phyloP scores from a whole-genome alignment of 2,113 vertebrate genomes.

The Rafetus swinhoei region DNA sequence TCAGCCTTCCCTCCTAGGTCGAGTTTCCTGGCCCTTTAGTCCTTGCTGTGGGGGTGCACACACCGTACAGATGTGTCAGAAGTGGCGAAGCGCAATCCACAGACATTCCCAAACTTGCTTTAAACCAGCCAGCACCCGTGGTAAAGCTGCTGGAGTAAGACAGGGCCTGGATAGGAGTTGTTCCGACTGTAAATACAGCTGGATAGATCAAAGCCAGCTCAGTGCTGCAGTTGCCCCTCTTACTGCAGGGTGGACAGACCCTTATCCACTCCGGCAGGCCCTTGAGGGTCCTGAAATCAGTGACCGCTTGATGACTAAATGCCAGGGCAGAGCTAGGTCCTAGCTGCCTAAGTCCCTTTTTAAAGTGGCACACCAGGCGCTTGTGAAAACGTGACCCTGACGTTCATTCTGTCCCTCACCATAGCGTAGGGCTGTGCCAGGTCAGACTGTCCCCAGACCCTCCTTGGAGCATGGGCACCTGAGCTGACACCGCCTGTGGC shows the following conservation, averaged over 20 bases:
- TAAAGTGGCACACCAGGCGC: no score
- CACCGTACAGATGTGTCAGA: not conserved
- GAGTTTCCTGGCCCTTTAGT: no score
- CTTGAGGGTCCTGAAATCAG: not conserved
- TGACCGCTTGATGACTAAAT: no score
- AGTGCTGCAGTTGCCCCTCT: not conserved
- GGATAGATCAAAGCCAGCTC: no score
- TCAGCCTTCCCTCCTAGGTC: no score
- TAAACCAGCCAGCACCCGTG: not conserved
- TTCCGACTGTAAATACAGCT: not conserved
- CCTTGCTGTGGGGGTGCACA: no score
- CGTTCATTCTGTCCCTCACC: not conserved
- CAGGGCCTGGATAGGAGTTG: no score
- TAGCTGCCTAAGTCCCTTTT: not conserved
- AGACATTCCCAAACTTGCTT: not conserved
- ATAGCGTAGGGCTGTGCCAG: not conserved
- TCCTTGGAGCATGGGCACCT: not conserved
- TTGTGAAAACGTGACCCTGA: not conserved
- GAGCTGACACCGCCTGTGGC: not conserved
- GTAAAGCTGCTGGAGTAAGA: not conserved
- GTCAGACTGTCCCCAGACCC: fast-evolving
- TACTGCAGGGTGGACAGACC: not conserved
- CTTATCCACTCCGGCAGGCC: no score
- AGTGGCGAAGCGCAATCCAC: not conserved
- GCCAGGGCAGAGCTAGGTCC: not conserved